Evolutionary conservation across 2,113 vertebrate species (phyloP).

Genomic region (Periophthalmus modestus): DNA sequence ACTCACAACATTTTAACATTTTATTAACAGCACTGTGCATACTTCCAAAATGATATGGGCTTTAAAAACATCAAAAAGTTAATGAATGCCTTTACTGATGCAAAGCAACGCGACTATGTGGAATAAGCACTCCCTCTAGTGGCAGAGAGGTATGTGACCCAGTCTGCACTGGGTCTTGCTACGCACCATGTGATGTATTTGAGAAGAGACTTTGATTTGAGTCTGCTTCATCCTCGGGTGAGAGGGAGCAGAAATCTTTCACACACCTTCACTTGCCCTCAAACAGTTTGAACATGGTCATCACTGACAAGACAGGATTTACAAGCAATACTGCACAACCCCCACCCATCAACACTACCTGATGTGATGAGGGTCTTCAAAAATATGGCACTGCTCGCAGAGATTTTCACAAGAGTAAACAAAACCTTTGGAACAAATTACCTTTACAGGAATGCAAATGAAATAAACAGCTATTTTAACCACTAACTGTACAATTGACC

Average conservation of each 20-base stretch:
- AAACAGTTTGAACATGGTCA: conserved; percentile 3
- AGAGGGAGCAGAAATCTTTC: conserved; percentile 20
- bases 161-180: conserved; percentile 1
- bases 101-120: conserved; percentile 50
- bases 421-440: conserved; percentile 71
- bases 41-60: conserved; percentile 74
- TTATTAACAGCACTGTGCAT: conserved; percentile 78
- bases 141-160: conserved; percentile 46
- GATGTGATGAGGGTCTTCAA: conserved; percentile 49
- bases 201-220: conserved; percentile 19
- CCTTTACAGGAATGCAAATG: conserved; percentile 77
- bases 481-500: conserved; percentile 59
- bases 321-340: conserved; percentile 50
- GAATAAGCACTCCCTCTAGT: conserved; percentile 67
- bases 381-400: conserved; percentile 79
- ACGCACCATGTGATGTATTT: conserved; percentile 10
- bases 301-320: conserved; percentile 35
- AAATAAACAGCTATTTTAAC: conserved; percentile 61
- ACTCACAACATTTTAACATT: conserved; percentile 46
- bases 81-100: conserved; percentile 58
- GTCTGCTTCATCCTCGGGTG: conserved; percentile 7
- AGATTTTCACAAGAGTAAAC: conserved; percentile 76
- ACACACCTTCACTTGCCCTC: conserved; percentile 27
- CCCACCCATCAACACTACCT: conserved; percentile 39
- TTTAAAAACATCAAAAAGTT: conserved; percentile 64